A percentile compares a stretch with the other conserved stretches of the same genome.
These are phyloP conservation scores for Poicephalus meyeri DNA, from an alignment of 2,113 vertebrate genomes.

Conservation along the genomic window DNA sequence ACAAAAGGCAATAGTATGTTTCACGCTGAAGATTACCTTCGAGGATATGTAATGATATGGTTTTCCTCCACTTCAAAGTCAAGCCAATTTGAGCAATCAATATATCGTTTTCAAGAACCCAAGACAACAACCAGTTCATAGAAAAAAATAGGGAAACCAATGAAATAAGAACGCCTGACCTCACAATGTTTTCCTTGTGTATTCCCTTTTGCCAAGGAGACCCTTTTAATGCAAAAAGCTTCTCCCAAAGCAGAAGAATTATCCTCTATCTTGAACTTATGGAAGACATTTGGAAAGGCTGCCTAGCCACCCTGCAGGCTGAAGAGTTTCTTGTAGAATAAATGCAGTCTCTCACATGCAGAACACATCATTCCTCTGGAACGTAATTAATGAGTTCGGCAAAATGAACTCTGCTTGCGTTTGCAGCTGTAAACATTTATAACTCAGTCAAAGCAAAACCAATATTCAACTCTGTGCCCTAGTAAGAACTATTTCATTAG, in stretches of 20 bases:
- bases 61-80: not conserved
- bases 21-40: not conserved
- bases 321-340: not conserved
- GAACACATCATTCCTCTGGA: not conserved
- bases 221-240: not conserved
- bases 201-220: not conserved
- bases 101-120: not conserved
- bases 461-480: not conserved
- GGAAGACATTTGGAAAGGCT: not conserved
- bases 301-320: not conserved
- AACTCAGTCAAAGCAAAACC: slow-evolving; percentile 11
- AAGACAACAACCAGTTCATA: not conserved
- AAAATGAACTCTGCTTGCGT: not conserved
- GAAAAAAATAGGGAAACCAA: not conserved
- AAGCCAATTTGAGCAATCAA: not conserved
- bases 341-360: not conserved
- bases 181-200: not conserved
- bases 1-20: not conserved
- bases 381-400: not conserved
- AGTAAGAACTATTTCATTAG: not conserved
- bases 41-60: not conserved
- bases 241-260: not conserved
- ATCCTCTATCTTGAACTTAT: not conserved
- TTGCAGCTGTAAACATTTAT: not conserved
- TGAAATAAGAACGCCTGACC: not conserved